phyloP scores from a whole-genome alignment of 2,888 invertebrate species.

The Trichogramma dendrolimi region DNA sequence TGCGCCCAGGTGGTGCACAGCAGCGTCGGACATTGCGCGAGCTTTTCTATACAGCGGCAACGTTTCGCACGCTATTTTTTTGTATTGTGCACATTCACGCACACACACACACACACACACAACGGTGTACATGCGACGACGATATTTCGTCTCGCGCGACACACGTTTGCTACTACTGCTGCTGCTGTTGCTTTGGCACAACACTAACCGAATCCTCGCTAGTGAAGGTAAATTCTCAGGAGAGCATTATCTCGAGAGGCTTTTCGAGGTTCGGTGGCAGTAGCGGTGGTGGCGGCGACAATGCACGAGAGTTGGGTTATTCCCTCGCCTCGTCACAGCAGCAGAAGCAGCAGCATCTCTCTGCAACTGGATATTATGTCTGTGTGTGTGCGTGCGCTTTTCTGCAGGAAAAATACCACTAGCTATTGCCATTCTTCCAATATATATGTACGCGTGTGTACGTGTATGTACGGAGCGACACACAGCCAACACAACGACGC shows the following conservation, averaged over 20 bases:
- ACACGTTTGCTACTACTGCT: slow-evolving; percentile 5
- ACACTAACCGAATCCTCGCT: no score
- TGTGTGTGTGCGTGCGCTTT: neutral
- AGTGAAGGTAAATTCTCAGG: no score
- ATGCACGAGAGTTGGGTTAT: no score
- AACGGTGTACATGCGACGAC: neutral
- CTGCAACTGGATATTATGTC: neutral
- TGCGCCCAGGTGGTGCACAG: neutral
- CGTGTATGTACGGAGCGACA: neutral
- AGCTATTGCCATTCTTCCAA: neutral
- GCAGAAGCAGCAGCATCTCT: no score
- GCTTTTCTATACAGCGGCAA: slow-evolving; percentile 6
- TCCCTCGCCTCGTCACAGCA: no score
- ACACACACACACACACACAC: no score
- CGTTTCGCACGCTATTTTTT: neutral
- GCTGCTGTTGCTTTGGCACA: neutral
- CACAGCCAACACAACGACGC: neutral
- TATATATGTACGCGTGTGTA: neutral
- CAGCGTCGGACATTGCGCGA: neutral
- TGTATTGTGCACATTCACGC: neutral
- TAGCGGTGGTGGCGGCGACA: no score
- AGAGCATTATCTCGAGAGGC: no score
- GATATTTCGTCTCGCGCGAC: slow-evolving; percentile 1
- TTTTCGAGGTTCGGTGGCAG: no score
- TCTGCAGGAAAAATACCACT: neutral